Evolutionary conservation across 1,140 invertebrate species (phyloP), one percentile per base, ranked within the genome.

Genomic region (Streblospio benedicti): DNA sequence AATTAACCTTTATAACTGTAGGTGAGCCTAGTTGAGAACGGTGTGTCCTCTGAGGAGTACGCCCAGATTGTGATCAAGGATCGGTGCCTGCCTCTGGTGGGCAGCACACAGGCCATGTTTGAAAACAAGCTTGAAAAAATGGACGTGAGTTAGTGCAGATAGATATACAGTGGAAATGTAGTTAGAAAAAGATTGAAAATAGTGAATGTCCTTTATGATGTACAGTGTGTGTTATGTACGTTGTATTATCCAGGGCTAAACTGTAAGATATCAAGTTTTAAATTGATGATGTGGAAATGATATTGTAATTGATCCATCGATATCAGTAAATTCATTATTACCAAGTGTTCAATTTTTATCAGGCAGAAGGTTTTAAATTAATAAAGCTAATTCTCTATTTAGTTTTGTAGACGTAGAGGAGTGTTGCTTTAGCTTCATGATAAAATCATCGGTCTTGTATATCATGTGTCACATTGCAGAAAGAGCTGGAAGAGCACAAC

Each of bases 51-150:
- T 16, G 61, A 63, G n/a, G 38, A 58, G 18, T 57, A 66, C 32
- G 73, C 69, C 12, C 59, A 67, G 44, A 57, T 65, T 43, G 65
- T 75, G 4, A 61, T 77, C 1, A 69, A 74, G 31, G 63, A 69
- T 33, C 57, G 65, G 43, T 70, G 75, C 67, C 59, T 77, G n/a
- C 75, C 74, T 16, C 62, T 75, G 52, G 68, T 77, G 20, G 74
- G 75, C 32, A 67, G 71, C 25, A 58, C 66, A 61, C 75, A 77
- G 60, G 65, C 65, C 35, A 51, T 69, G 31, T 75, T 71, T 67
- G 75, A 77, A 59, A 12, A 67, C 27, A 69, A 68, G 27, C 57
- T 75, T 31, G 75, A 77, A 58, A 67, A 63, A 1, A 75, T 76
- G 72, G 73, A 76, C 65, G 75, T 76, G 55, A 55, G 65, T 65